Conservation (phyloP, 2,797 vertebrate species). For the Pseudochromis fuscus region DNA sequence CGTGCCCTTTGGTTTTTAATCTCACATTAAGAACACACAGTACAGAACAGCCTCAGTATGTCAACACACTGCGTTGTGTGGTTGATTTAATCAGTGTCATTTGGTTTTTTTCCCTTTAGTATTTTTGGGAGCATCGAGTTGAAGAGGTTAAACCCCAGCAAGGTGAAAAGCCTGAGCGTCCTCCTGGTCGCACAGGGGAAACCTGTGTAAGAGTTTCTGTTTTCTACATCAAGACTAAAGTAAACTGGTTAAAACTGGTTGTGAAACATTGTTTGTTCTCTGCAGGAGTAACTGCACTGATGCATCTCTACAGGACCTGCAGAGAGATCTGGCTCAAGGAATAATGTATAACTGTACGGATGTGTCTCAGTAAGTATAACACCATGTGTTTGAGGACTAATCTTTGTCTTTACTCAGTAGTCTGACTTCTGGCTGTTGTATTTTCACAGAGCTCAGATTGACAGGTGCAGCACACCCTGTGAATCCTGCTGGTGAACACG, state of each 20-base stretch:
- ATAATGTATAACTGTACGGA: conserved; percentile 75
- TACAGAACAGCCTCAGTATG: too few species aligned
- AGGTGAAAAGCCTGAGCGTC: conserved; percentile 64
- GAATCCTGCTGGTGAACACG: conserved; percentile 71
- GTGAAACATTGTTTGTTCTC: not conserved
- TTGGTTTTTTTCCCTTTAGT: conserved; percentile 58
- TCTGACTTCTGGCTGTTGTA: not conserved
- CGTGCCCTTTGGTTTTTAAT: too few species aligned
- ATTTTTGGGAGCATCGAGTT: conserved; percentile 77
- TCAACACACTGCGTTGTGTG: too few species aligned
- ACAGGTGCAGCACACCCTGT: conserved; percentile 65
- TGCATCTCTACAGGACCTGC: conserved; percentile 70
- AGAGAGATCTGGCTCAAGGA: conserved; percentile 42
- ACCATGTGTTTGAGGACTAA: not conserved
- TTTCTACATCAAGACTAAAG: not conserved
- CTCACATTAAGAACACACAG: too few species aligned
- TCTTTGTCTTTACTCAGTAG: not conserved
- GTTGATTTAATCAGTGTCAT: too few species aligned
- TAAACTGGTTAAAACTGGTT: not conserved
- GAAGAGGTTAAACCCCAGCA: conserved; percentile 49
- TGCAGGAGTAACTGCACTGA: conserved; percentile 75
- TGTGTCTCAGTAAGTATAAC: conserved; percentile 72
- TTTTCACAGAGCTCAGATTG: conserved; percentile 64
- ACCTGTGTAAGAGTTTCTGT: conserved; percentile 63
- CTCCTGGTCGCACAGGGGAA: conserved; percentile 68